A percentile compares a stretch with the other conserved stretches of the same genome.
Evolutionary conservation across 2,113 vertebrate species (phyloP).

Genomic region (Hypocryptadius cinnamomeus): DNA sequence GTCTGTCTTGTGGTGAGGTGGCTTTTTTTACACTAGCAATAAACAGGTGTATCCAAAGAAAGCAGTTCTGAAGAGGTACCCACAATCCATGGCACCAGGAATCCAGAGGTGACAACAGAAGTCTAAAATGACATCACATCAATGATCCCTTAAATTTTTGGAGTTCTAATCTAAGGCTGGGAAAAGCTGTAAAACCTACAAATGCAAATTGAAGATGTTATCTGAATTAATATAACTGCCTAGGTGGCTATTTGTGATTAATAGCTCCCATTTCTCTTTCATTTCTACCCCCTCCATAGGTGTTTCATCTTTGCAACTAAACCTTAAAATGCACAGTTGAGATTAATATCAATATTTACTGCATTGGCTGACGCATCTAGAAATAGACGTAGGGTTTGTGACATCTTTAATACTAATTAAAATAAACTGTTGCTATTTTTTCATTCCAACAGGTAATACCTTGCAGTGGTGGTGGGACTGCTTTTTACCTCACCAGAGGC

Average conservation of each 20-base stretch:
- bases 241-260: not conserved
- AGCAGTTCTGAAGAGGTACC: not conserved
- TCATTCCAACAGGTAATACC: not conserved
- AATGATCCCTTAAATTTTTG: not conserved
- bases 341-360: conserved; percentile 30
- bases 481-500: not conserved
- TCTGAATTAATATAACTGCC: not conserved
- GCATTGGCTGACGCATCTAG: conserved; percentile 3
- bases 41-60: not conserved
- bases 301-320: conserved; percentile 29
- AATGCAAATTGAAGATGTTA: not conserved
- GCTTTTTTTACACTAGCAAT: not conserved
- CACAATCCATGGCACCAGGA: not conserved
- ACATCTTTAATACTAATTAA: conserved; percentile 9
- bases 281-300: not conserved
- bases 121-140: not conserved
- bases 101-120: not conserved
- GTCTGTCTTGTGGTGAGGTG: not conserved
- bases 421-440: not conserved
- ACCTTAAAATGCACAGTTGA: conserved; percentile 22
- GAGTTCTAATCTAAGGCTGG: not conserved
- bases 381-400: not conserved
- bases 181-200: not conserved
- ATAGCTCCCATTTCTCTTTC: not conserved
- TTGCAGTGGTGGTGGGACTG: not conserved